Base-by-base conservation (phyloP, 2,797 vertebrate genomes). In the Chlorospingus flavigularis region DNA sequence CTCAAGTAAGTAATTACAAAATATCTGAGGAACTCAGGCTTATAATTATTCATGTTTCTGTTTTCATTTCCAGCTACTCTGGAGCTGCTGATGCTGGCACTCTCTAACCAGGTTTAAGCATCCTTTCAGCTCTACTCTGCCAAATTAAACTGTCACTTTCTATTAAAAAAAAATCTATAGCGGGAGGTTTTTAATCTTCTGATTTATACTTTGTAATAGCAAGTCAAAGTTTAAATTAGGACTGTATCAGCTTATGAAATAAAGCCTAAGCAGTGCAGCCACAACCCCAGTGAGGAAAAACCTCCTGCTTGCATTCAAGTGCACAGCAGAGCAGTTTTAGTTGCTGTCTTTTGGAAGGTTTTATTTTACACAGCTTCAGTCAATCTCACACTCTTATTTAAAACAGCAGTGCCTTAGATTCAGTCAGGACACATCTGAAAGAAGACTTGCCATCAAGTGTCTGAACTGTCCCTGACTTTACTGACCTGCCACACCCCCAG, bases 71-170 rank as follows among this genome's bases (percentile, higher is more conserved):
- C 76, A 94, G 13, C 78, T 80, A 33, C 71, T 88, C 58, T 50
- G 17, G 88, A 96, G 93, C 70, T 96, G 96, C 97, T 97, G 96
- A 96, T 92, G 92, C 83, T 93, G 90, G 92, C 95, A 96, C 50
- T 96, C 91, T 85, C 42, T 86, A n/a, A n/a, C 83, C 74, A 89
- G 55, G 68, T 92, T 94, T 92, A 95, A 92, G 84, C 88, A 96
- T 79, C 70, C 83, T 90, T 96, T 94, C 90, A 96, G 86, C 75
- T 93, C 92, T 88, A 94, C 77, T 93, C 81, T 86, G 91, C 90
- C 93, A 97, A 97, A 96, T 97, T 96, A 96, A 97, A 97, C 94
- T 96, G 94, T 94, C 96, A 96, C 81, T 95, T 96, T 86, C 89
- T 92, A 95, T 95, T 97, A 96, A 96, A 97, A 35, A 35, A 40